Evolutionary conservation across 2,797 vertebrate species (phyloP).

Genomic region (Gephyroberyx darwinii): DNA sequence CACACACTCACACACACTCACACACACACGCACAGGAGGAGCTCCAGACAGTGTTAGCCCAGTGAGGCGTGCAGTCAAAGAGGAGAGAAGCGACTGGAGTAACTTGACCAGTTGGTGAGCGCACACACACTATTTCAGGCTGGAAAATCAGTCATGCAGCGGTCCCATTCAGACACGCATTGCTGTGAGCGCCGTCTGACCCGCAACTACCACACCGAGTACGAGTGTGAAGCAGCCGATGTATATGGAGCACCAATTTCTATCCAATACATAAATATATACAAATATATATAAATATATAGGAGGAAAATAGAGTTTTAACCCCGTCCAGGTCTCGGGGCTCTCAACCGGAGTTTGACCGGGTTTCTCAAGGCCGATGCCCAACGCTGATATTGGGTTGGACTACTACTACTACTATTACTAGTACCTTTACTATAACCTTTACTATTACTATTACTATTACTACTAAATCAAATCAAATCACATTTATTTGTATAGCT

Average conservation of each 20-base stretch:
- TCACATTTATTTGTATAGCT: too few relatives aligned
- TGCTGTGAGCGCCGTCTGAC: conserved; percentile 50
- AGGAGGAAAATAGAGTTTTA: not conserved
- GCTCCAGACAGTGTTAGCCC: conserved; percentile 75
- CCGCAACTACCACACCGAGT: conserved; percentile 26
- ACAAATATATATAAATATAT: conserved; percentile 8
- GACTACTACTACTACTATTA: too few relatives aligned
- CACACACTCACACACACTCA: conserved; percentile 21
- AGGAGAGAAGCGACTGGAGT: conserved; percentile 56
- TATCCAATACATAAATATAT: conserved; percentile 2
- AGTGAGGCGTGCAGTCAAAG: conserved; percentile 68
- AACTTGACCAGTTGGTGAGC: conserved; percentile 62
- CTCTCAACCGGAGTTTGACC: too few relatives aligned
- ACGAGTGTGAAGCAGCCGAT: conserved; percentile 36
- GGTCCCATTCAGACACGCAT: conserved; percentile 55
- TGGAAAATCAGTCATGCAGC: conserved; percentile 66
- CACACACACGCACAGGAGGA: conserved; percentile 52
- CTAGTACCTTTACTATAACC: too few relatives aligned
- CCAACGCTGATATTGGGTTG: too few relatives aligned
- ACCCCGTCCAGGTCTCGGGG: too few relatives aligned
- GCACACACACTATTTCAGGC: conserved; percentile 30
- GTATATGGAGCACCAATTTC: conserved; percentile 17
- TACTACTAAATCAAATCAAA: too few relatives aligned
- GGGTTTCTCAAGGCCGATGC: too few relatives aligned
- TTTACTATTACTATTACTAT: too few relatives aligned